Evolutionary conservation across 2,888 invertebrate genomes (phyloP).

Genomic region (Ferdinandea cuprea): DNA sequence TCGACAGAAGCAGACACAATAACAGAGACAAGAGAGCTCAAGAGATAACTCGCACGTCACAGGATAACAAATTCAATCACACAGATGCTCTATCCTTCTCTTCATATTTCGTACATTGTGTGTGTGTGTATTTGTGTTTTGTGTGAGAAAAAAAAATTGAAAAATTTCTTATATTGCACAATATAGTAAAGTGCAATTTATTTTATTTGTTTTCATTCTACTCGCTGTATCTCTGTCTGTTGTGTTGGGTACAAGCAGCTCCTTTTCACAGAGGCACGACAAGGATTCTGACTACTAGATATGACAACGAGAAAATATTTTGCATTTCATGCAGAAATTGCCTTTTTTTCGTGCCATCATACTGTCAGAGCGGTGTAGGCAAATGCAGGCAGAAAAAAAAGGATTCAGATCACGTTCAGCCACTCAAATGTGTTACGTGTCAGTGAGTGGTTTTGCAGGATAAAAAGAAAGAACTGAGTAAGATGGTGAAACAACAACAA

Average conservation of each 20-base stretch:
- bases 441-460: conserved; percentile 71
- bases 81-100: background rate
- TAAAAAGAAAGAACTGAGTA: conserved; percentile 62
- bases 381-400: conserved; percentile 38
- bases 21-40: conserved; percentile 19
- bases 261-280: conserved; percentile 26
- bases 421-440: conserved; percentile 75
- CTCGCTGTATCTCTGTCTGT: background rate
- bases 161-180: conserved; percentile 24
- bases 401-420: conserved; percentile 74
- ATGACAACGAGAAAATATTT: conserved; percentile 56
- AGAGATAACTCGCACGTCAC: conserved; percentile 10
- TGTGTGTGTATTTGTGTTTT: no score
- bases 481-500: conserved; percentile 24
- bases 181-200: conserved; percentile 56
- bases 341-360: no score
- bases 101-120: background rate
- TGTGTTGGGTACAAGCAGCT: conserved; percentile 4
- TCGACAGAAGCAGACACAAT: background rate
- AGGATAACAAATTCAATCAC: conserved; percentile 61
- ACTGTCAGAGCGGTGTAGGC: conserved; percentile 10
- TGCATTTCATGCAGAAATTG: conserved; percentile 66
- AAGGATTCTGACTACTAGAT: conserved; percentile 21
- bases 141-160: conserved; percentile 11
- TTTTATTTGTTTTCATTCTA: conserved; percentile 21